phyloP scores from a whole-genome alignment of 2,113 vertebrate species.

The Heptranchias perlo region DNA sequence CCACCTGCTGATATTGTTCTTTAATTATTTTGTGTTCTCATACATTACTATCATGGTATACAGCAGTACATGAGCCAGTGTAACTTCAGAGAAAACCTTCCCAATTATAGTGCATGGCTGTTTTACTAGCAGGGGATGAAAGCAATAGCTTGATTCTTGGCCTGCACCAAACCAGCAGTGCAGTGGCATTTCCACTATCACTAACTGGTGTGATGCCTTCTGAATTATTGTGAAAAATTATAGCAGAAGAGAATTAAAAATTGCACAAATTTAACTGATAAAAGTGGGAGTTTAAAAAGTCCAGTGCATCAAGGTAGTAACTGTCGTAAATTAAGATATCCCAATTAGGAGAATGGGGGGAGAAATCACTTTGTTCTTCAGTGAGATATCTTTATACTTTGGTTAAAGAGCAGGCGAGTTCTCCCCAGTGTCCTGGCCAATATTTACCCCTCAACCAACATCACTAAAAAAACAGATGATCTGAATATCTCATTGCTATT shows the following conservation, averaged over 20 bases:
- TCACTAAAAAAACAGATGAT: too few species aligned
- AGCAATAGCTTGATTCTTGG: not conserved
- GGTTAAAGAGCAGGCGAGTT: too few species aligned
- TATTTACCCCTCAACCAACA: too few species aligned
- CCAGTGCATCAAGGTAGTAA: not conserved
- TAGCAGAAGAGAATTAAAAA: not conserved
- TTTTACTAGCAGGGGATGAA: not conserved
- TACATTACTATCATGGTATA: not conserved
- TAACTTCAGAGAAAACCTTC: not conserved
- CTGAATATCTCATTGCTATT: too few species aligned
- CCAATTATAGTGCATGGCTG: not conserved
- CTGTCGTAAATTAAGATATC: not conserved
- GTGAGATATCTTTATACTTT: not conserved
- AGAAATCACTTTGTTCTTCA: not conserved
- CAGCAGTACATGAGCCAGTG: not conserved
- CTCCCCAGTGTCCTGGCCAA: too few species aligned
- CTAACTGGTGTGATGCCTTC: not conserved
- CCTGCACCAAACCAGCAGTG: not conserved
- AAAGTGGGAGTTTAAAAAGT: not conserved
- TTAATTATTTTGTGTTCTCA: not conserved
- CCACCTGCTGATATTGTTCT: constrained; percentile 18
- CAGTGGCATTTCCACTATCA: not conserved
- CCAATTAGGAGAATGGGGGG: not conserved
- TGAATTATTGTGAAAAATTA: not conserved
- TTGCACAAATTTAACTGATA: not conserved